phyloP scores from a whole-genome alignment of 2,113 vertebrate species.

The Thermophis baileyi region DNA sequence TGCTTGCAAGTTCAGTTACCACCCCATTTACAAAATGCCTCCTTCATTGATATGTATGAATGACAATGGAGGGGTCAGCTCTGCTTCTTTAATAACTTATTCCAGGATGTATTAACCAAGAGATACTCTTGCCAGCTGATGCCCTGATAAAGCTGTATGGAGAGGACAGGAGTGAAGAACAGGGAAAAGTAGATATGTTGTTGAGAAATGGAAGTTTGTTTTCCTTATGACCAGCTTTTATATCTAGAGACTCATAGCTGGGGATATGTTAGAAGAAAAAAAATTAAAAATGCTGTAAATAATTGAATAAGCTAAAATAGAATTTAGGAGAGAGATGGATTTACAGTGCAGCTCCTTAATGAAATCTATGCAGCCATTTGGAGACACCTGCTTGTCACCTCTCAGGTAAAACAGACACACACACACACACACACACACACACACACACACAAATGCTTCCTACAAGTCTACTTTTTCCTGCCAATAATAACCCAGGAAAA shows the following conservation, averaged over 20 bases:
- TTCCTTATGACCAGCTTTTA: slow-evolving; percentile 20
- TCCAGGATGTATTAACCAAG: neutral
- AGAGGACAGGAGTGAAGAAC: neutral
- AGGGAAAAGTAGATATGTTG: neutral
- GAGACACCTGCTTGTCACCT: neutral
- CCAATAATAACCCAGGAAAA: neutral
- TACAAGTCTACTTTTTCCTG: too few species aligned
- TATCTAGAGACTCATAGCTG: neutral
- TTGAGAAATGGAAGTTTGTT: neutral
- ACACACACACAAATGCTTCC: neutral
- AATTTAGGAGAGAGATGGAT: neutral
- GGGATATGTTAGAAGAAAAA: neutral
- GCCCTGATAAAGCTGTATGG: neutral
- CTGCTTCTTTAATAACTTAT: neutral
- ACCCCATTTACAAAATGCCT: neutral
- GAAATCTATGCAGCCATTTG: neutral
- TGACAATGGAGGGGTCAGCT: neutral
- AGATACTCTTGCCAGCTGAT: neutral
- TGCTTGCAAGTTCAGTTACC: neutral
- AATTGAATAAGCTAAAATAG: neutral
- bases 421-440: neutral
- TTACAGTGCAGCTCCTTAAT: neutral
- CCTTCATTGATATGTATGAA: neutral
- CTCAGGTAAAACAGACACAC: neutral
- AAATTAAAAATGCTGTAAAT: neutral